A percentile compares a stretch with the other conserved stretches of the same genome.
Conservation (phyloP, 2,797 vertebrate genomes). For the Columba guinea region DNA sequence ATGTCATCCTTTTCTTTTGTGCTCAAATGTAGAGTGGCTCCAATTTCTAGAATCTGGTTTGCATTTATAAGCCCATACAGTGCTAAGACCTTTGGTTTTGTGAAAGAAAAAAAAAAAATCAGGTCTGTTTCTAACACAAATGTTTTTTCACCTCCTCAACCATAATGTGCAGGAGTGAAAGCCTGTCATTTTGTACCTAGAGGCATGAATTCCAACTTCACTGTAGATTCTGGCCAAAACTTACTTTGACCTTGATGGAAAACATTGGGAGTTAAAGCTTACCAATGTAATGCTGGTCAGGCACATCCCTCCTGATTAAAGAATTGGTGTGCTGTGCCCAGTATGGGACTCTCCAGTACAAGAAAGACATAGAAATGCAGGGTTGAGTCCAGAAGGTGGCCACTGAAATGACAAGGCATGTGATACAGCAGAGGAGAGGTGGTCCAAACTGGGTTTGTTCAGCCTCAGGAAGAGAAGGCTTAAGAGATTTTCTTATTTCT, state of each 20-base stretch:
- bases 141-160: background rate
- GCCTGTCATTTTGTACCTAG: background rate
- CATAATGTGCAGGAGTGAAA: background rate
- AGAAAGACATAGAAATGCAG: background rate
- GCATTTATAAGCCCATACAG: background rate
- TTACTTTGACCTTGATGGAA: background rate
- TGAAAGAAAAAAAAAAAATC: background rate
- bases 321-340: background rate
- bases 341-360: background rate
- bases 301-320: background rate
- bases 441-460: background rate
- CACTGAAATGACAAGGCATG: background rate
- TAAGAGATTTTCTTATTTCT: background rate
- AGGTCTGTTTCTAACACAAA: background rate
- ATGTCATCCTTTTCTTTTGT: background rate
- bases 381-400: background rate
- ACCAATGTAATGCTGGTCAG: background rate
- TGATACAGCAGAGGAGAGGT: background rate
- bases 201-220: background rate
- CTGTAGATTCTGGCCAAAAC: background rate
- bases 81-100: background rate
- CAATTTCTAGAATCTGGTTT: background rate
- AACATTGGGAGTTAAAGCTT: background rate
- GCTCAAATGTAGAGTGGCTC: background rate
- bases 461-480: background rate